Evolutionary conservation across 1,140 invertebrate genomes (phyloP), one percentile per base, ranked within the genome.

Genomic region (Dreissena rostriformis): DNA sequence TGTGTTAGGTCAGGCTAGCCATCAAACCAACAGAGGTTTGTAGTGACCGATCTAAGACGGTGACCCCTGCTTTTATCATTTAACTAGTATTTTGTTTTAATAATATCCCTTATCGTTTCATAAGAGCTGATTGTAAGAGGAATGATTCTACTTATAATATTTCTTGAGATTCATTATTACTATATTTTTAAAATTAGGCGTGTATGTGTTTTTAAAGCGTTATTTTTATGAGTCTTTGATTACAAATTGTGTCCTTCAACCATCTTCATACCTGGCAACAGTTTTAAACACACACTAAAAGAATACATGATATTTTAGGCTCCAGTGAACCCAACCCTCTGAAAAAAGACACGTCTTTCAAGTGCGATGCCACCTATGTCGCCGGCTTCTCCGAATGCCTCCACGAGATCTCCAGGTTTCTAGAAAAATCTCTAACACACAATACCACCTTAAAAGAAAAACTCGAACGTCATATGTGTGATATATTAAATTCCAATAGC

Each of bases 371-470:
- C n/a, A 49, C 26, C 10, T 81, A 81, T 29, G 15, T 61, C 17
- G 78, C 78, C 1, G 78, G 78, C 29, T 81, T 71, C 72, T 67
- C 78, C 1, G 65, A 81, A 81, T 81, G 78, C 22, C 67, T 81
- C 17, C 6, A 11, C 12, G 78, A 81, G 72, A 81, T 81, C 10
- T 81, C 78, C 26, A 5, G 52, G 19, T 81, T 81, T 55, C 66
- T 81, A 15, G 78, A 81, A 29, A 1, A 71, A 17, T 57, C 78
- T 19, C 52, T 49, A 51, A 22, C 66, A 14, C 22, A 19, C 4
- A 71, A 72, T 72, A 26, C 22, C 29, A 57, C 65, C 19, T 55
- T 81, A 57, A 57, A 72, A 29, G 11, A 63, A 22, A 70, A 81
- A 53, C 57, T 81, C 24, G 67, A 72, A 10, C 55, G 65, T 5